A percentile compares a stretch with the other conserved stretches of the same genome.
Conservation (phyloP, 2,888 invertebrate species). For the Zygothrica quintamaculata region DNA sequence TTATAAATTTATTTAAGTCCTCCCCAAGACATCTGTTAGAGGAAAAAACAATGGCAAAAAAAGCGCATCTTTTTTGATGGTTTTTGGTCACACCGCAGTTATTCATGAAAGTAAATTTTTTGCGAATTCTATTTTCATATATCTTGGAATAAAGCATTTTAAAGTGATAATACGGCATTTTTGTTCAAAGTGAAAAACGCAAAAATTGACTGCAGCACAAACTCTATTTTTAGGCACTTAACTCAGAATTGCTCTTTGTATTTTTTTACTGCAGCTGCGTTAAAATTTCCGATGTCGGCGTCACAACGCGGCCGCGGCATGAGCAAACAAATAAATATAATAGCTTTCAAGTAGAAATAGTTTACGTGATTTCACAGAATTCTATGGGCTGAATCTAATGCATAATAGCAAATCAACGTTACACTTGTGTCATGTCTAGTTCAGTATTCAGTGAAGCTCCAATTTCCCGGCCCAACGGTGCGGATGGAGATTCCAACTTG, state of each 20-base stretch:
- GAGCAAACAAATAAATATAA: conserved; percentile 55
- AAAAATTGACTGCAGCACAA: conserved; percentile 12
- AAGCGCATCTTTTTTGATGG: conserved; percentile 20
- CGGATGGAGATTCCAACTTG: conserved; percentile 84
- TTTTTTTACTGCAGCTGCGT: conserved; percentile 15
- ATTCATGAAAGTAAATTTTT: conserved; percentile 45
- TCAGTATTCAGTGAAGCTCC: conserved; percentile 82
- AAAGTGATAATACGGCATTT: conserved; percentile 20
- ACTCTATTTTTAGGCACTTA: conserved; percentile 34
- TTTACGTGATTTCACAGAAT: conserved; percentile 18
- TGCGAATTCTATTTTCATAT: conserved; percentile 67
- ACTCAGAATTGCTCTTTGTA: conserved; percentile 13
- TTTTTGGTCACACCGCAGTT: conserved; percentile 53
- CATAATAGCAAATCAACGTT: conserved; percentile 13
- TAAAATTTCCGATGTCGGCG: conserved; percentile 59
- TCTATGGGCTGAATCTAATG: conserved; percentile 15
- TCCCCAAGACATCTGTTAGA: too few relatives aligned
- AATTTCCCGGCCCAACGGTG: conserved; percentile 56
- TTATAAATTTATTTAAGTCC: too few relatives aligned
- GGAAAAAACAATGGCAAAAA: too few relatives aligned
- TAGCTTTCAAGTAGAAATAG: conserved; percentile 26
- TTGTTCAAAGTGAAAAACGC: conserved; percentile 7
- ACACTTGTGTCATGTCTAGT: conserved; percentile 79
- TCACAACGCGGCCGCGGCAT: conserved; percentile 70
- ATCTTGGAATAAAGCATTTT: conserved; percentile 50